These are phyloP conservation scores for Danionella cerebrum DNA, from an alignment of 2,113 vertebrate genomes.

Conservation along the genomic window DNA sequence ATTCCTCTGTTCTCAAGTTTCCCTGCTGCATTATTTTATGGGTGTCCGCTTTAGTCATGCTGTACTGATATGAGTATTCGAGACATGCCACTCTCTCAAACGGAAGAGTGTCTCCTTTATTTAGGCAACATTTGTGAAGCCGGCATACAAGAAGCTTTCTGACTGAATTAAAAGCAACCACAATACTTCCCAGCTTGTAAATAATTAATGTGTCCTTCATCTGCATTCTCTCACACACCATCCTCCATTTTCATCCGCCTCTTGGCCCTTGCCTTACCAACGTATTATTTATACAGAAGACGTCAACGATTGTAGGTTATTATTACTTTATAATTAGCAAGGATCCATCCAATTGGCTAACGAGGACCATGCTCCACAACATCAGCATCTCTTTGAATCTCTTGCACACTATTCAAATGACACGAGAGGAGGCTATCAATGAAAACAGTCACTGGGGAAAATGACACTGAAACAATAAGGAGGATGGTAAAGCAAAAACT, in stretches of 20 bases:
- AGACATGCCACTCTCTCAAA: slow-evolving; percentile 1
- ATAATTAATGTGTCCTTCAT: slow-evolving; percentile 31
- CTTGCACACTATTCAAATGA: too few species aligned
- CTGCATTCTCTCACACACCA: slow-evolving; percentile 4
- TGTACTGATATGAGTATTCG: not conserved
- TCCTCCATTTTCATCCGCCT: not conserved
- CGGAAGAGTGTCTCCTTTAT: not conserved
- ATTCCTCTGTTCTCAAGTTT: not conserved
- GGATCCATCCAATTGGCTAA: not conserved
- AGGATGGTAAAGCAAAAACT: too few species aligned
- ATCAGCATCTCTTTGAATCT: too few species aligned
- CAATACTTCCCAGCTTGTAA: slow-evolving; percentile 13
- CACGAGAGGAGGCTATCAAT: too few species aligned
- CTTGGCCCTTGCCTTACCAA: not conserved
- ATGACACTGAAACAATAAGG: too few species aligned
- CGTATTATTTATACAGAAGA: not conserved
- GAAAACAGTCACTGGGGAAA: too few species aligned
- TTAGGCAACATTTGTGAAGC: not conserved
- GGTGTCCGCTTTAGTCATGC: slow-evolving; percentile 21
- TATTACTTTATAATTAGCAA: not conserved
- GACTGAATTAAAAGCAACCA: slow-evolving; percentile 13
- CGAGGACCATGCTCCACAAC: not conserved
- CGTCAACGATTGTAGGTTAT: not conserved
- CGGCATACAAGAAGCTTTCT: slow-evolving; percentile 2
- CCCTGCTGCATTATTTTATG: not conserved